phyloP scores from a whole-genome alignment of 2,113 vertebrate genomes.

The Myxocyprinus asiaticus region DNA sequence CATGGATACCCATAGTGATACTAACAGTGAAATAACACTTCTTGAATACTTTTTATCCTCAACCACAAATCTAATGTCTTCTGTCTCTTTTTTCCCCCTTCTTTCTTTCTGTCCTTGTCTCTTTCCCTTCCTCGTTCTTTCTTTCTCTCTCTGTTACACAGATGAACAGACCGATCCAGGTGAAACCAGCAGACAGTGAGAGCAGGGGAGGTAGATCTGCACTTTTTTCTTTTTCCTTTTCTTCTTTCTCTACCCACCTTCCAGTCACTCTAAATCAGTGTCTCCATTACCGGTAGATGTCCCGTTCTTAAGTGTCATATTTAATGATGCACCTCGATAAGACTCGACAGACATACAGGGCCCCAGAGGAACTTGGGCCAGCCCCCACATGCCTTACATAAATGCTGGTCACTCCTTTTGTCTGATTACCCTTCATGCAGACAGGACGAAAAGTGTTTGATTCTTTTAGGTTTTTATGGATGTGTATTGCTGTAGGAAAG shows the following conservation, averaged over 20 bases:
- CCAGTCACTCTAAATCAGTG: constrained; percentile 64
- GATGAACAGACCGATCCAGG: constrained; percentile 99
- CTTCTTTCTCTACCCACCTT: constrained; percentile 48
- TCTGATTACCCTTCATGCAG: neutral
- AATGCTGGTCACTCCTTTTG: constrained; percentile 48
- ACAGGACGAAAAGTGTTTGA: neutral
- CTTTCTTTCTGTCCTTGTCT: constrained; percentile 29
- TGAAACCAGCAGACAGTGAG: constrained; percentile 97
- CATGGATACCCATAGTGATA: neutral
- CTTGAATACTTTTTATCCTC: constrained; percentile 30
- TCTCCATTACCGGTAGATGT: constrained; percentile 69
- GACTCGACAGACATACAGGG: constrained; percentile 38
- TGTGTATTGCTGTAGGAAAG: neutral
- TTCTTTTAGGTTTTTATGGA: too few species aligned
- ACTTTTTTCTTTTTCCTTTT: constrained; percentile 57
- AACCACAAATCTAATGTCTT: constrained; percentile 40
- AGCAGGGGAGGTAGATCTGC: constrained; percentile 89
- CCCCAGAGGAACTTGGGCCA: constrained; percentile 39
- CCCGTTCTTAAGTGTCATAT: constrained; percentile 43
- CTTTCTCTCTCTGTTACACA: constrained; percentile 65
- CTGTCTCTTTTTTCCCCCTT: constrained; percentile 23
- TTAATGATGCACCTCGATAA: constrained; percentile 44
- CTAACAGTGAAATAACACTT: neutral
- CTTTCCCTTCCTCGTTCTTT: constrained; percentile 10
- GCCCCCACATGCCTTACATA: constrained; percentile 22